phyloP scores from a whole-genome alignment of 2,888 invertebrate species.

The Cataglyphis rosenhaueri region DNA sequence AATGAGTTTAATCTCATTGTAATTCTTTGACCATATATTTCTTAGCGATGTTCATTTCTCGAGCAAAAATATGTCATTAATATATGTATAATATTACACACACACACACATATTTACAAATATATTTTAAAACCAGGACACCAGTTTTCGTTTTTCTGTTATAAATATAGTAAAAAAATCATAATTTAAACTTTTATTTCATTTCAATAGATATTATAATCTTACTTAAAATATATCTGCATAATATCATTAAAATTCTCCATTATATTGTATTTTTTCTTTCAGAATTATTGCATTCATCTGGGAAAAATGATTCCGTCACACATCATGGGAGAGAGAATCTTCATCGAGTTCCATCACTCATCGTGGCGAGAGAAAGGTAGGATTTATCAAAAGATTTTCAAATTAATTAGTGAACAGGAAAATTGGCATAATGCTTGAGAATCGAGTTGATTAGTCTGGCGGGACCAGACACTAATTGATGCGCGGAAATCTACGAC shows the following conservation, averaged over 20 bases:
- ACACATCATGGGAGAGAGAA: neutral
- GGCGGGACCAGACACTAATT: conserved; percentile 55
- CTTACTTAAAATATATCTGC: neutral
- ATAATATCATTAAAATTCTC: neutral
- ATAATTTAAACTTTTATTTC: neutral
- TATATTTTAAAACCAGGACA: neutral
- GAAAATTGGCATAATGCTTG: conserved; percentile 20
- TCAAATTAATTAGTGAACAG: neutral
- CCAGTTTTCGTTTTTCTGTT: neutral
- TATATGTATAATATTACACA: neutral
- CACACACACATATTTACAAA: neutral
- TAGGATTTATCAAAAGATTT: neutral
- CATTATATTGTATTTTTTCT: neutral
- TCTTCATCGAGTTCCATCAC: neutral
- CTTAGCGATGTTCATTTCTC: conserved; percentile 2
- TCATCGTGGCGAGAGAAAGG: neutral
- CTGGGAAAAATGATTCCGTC: neutral
- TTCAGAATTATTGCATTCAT: neutral
- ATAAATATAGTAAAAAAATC: neutral
- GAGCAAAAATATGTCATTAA: neutral
- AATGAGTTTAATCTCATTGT: conserved; percentile 74
- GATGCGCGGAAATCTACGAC: conserved; percentile 60
- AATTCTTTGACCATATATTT: conserved; percentile 1
- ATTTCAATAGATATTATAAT: neutral
- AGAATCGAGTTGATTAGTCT: conserved; percentile 59